Evolutionary conservation across 2,888 invertebrate species (phyloP).

Genomic region (Drosophila antonietae): DNA sequence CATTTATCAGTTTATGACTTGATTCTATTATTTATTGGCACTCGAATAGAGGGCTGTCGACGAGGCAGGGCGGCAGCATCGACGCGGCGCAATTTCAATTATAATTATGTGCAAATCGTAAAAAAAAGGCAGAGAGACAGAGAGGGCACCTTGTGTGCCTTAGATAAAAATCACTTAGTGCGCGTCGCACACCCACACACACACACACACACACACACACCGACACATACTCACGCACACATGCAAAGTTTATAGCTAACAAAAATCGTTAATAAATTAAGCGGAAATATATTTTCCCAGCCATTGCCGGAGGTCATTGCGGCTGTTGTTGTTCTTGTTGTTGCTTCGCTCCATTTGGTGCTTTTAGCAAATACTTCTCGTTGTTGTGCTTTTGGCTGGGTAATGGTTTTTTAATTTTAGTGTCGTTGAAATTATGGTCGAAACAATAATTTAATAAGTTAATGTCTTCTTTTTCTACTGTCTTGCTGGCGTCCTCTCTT

Average conservation of each 20-base stretch:
- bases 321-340: constrained; percentile 13
- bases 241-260: constrained; percentile 73
- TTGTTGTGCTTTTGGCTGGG: constrained; percentile 54
- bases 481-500: constrained; percentile 10
- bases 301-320: constrained; percentile 36
- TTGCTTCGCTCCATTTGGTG: constrained; percentile 62
- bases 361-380: constrained; percentile 58
- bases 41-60: constrained; percentile 53
- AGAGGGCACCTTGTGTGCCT: constrained; percentile 36
- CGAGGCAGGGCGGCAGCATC: constrained; percentile 7
- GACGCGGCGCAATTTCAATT: constrained; percentile 80
- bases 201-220: constrained; percentile 12
- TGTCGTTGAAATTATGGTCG: constrained; percentile 70
- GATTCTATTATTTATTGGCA: constrained; percentile 82
- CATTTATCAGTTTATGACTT: constrained; percentile 82
- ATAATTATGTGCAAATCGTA: constrained; percentile 82
- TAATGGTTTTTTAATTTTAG: constrained; percentile 83
- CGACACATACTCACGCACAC: constrained; percentile 20
- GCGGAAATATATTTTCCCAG: constrained; percentile 78
- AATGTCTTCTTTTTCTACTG: constrained; percentile 65
- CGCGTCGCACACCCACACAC: constrained; percentile 23
- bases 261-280: constrained; percentile 83
- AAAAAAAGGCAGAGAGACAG: constrained; percentile 55
- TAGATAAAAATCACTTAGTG: constrained; percentile 78
- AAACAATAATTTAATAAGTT: constrained; percentile 77